Conservation (phyloP, 2,113 vertebrate genomes). For the Ornithorhynchus anatinus region DNA sequence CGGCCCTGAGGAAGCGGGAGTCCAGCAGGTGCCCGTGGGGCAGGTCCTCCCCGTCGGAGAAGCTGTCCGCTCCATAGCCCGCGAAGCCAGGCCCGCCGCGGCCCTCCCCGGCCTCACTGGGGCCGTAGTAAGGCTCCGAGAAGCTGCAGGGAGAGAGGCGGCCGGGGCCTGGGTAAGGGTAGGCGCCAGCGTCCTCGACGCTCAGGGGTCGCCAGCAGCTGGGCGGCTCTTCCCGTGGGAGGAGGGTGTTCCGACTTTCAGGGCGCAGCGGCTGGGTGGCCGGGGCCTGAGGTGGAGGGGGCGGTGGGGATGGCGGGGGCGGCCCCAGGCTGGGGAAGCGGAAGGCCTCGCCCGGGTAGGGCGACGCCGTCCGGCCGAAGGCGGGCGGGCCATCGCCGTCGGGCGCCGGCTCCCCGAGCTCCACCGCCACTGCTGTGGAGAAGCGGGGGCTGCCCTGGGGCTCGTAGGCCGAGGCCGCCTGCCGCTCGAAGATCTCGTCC, state of each 20-base stretch:
- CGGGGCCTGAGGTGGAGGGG: constrained; percentile 74
- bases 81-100: constrained; percentile 84
- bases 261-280: constrained; percentile 77
- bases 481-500: constrained; percentile 81
- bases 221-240: constrained; percentile 77
- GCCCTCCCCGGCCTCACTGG: constrained; percentile 71
- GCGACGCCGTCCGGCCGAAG: constrained; percentile 80
- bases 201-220: constrained; percentile 87
- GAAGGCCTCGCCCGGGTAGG: constrained; percentile 84
- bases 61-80: constrained; percentile 79
- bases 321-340: constrained; percentile 79
- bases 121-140: constrained; percentile 85
- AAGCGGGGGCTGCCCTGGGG: constrained; percentile 77
- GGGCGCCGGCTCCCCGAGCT: constrained; percentile 79
- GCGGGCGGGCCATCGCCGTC: constrained; percentile 75
- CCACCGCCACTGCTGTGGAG: constrained; percentile 76
- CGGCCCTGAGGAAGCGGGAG: constrained; percentile 79
- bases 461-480: constrained; percentile 78
- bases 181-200: constrained; percentile 86
- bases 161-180: constrained; percentile 75
- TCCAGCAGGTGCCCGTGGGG: constrained; percentile 81
- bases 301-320: constrained; percentile 76
- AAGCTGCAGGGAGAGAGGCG: constrained; percentile 84
- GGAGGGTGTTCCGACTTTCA: constrained; percentile 77
- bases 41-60: constrained; percentile 87